Percentiles rank a stretch among this genome's conserved stretches.
phyloP scores from a whole-genome alignment of 2,888 invertebrate genomes.

The Neoscelio sp. region DNA sequence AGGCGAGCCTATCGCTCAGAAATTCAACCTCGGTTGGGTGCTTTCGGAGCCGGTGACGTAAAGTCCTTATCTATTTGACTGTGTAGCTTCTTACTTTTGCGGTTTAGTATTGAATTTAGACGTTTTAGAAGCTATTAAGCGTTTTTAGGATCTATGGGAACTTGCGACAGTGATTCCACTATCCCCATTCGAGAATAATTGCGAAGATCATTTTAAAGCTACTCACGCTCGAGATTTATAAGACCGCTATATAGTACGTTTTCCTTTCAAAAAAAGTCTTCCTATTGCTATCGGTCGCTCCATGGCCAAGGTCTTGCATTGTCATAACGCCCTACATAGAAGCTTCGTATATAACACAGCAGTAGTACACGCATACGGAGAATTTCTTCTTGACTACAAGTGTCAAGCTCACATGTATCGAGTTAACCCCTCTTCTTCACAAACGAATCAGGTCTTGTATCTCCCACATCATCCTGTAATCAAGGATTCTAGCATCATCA shows the following conservation, averaged over 20 bases:
- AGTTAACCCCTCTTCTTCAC: too few species aligned
- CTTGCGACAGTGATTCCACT: conserved; percentile 3
- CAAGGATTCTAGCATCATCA: background rate
- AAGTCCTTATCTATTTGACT: too few species aligned
- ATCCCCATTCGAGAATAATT: conserved; percentile 7
- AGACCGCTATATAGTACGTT: conserved; percentile 44
- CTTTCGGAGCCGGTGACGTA: background rate
- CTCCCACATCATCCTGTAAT: conserved; percentile 40
- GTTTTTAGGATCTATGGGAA: conserved; percentile 55
- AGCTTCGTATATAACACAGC: background rate
- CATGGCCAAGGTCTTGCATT: background rate
- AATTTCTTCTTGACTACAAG: conserved; percentile 7
- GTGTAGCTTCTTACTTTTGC: conserved; percentile 1
- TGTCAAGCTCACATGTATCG: conserved; percentile 1
- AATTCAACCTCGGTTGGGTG: conserved; percentile 9
- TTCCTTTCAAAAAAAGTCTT: conserved; percentile 13
- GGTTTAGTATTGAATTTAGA: background rate
- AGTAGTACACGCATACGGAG: background rate
- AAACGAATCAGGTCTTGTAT: background rate
- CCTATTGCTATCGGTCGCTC: background rate
- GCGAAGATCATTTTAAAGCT: conserved; percentile 45
- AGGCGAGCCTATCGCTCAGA: background rate
- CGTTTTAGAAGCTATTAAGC: too few species aligned
- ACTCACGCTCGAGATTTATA: conserved; percentile 44
- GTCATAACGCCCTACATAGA: background rate